Percentiles rank a stretch among this genome's conserved stretches.
Conservation (phyloP, 2,797 vertebrate genomes). For the Phrynocephalus vlangalii region DNA sequence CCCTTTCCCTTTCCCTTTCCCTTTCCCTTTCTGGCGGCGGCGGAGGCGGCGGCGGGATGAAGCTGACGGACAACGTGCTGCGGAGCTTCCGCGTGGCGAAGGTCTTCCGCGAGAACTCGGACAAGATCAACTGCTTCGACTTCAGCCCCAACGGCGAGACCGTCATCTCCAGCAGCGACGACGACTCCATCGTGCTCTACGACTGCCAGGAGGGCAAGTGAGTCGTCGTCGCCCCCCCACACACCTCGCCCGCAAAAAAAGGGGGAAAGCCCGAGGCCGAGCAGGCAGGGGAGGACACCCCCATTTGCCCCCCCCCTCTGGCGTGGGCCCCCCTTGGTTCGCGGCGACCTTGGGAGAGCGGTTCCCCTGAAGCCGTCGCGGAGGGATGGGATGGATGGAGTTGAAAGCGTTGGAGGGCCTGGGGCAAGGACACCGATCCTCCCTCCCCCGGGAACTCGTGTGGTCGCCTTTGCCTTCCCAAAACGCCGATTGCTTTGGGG, state of each 20-base stretch:
- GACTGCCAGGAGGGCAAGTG: conserved; percentile 99
- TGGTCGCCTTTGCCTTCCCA: background rate
- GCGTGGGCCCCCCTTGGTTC: no score
- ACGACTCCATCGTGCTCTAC: conserved; percentile 96
- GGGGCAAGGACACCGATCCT: no score
- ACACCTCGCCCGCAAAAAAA: no score
- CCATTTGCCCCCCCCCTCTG: no score
- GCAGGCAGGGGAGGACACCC: no score
- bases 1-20: conserved; percentile 32
- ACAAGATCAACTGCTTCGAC: conserved; percentile 99
- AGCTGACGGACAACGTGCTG: conserved; percentile 98
- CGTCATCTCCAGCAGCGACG: conserved; percentile 97
- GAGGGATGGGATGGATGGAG: no score
- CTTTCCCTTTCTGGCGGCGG: background rate
- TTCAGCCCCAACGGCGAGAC: conserved; percentile 98
- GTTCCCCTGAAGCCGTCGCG: background rate
- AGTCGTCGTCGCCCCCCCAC: conserved; percentile 67
- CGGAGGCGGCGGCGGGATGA: conserved; percentile 86
- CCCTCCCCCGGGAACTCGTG: background rate
- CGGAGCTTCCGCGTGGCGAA: conserved; percentile 98
- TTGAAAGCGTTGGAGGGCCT: no score
- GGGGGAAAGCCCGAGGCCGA: background rate
- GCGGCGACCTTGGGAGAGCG: no score
- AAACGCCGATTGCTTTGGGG: background rate
- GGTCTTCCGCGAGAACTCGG: conserved; percentile 97